Evolutionary conservation across 2,113 vertebrate genomes (phyloP).

Genomic region (Urocynchramus pylzowi): DNA sequence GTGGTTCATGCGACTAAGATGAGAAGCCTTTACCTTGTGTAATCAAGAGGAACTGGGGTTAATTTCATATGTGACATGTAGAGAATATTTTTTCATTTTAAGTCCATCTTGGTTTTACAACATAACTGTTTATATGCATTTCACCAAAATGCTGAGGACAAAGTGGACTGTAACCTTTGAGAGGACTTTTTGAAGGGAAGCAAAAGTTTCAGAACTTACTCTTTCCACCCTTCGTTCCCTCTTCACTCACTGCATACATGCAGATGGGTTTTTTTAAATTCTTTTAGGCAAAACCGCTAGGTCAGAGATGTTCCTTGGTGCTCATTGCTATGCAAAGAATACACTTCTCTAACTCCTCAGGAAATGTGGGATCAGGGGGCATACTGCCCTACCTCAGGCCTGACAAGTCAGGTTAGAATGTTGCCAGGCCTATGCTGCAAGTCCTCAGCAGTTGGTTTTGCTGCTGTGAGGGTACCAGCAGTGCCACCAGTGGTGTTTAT

Average conservation of each 20-base stretch:
- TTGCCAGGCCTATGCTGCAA: background rate
- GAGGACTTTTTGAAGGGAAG: background rate
- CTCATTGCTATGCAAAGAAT: background rate
- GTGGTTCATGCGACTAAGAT: background rate
- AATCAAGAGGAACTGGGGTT: background rate
- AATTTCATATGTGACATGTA: background rate
- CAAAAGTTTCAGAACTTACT: background rate
- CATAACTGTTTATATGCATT: background rate
- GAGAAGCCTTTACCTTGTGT: background rate
- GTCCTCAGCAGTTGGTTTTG: background rate
- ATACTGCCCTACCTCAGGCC: background rate
- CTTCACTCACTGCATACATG: background rate
- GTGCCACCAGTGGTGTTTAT: background rate
- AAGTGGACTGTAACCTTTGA: background rate
- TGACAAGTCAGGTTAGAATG: background rate
- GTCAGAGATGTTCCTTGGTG: background rate
- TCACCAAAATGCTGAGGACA: background rate
- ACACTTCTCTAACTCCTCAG: background rate
- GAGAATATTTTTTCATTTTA: background rate
- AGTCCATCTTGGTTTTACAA: background rate
- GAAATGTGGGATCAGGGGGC: background rate
- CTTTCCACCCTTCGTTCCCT: background rate
- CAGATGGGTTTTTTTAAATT: background rate
- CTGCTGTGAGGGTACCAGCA: background rate
- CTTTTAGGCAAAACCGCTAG: background rate